Percentiles rank a stretch among this genome's conserved stretches.
Evolutionary conservation across 23 tunicate genomes (phyloP).

Genomic region (Aplidium turbinatum): DNA sequence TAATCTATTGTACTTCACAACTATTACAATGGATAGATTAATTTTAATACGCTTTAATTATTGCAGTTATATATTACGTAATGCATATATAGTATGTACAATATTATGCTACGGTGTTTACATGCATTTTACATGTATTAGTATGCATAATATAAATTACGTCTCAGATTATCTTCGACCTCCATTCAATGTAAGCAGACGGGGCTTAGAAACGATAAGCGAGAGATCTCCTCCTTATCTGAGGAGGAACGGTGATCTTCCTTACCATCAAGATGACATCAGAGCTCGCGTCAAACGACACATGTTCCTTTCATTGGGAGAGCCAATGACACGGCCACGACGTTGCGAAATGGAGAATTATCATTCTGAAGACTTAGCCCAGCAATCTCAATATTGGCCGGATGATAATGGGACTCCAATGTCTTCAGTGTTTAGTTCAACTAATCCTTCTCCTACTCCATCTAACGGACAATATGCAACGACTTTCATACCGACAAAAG

Average conservation of each 20-base stretch:
- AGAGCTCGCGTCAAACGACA: not conserved
- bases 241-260: not conserved
- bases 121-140: too few relatives aligned
- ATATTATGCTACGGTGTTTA: too few relatives aligned
- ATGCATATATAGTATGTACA: too few relatives aligned
- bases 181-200: not conserved
- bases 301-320: constrained; percentile 1
- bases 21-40: too few relatives aligned
- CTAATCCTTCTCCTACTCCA: constrained; percentile 44
- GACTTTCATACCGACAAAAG: not conserved
- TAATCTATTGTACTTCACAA: too few relatives aligned
- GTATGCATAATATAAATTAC: not conserved
- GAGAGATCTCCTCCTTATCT: not conserved
- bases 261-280: not conserved
- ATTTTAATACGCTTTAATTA: too few relatives aligned
- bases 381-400: not conserved
- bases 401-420: not conserved
- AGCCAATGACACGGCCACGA: not conserved
- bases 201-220: not conserved
- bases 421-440: constrained; percentile 32
- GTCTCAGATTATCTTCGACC: not conserved
- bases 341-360: not conserved
- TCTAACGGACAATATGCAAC: constrained; percentile 23
- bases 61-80: too few relatives aligned
- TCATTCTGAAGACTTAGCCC: not conserved